A percentile compares a stretch with the other conserved stretches of the same genome.
These are phyloP conservation scores for Oreortyx pictus DNA, from an alignment of 2,797 vertebrate species.

Conservation along the genomic window DNA sequence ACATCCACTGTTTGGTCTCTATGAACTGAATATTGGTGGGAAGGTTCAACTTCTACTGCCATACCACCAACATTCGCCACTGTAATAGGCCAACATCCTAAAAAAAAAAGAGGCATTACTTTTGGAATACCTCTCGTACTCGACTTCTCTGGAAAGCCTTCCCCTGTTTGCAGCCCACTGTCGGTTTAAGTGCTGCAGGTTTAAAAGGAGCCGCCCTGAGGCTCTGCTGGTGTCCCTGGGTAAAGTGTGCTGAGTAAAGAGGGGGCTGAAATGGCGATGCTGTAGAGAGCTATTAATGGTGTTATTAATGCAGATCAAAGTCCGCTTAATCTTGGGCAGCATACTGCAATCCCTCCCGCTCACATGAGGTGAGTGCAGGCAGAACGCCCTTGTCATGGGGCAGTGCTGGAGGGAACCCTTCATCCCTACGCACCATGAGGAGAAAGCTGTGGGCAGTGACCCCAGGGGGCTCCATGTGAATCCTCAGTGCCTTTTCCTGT, in stretches of 20 bases:
- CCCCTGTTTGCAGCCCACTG: not conserved
- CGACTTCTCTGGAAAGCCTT: constrained; percentile 41
- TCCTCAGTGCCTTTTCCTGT: not conserved
- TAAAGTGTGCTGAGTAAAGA: not conserved
- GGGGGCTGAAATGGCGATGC: not conserved
- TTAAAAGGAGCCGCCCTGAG: not conserved
- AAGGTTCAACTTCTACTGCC: not conserved
- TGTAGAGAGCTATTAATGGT: not conserved
- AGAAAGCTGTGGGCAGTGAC: not conserved
- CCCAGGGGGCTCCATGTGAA: not conserved
- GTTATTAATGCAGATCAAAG: not conserved
- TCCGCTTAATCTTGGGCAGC: not conserved
- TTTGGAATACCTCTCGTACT: not conserved
- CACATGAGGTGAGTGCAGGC: not conserved
- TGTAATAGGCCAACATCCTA: not conserved
- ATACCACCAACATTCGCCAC: not conserved
- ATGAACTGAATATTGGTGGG: not conserved
- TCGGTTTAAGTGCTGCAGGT: not conserved
- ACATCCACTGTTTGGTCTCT: not conserved
- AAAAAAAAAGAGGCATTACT: not conserved
- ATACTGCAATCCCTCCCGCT: not conserved
- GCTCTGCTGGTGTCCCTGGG: not conserved
- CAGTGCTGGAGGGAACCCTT: not conserved
- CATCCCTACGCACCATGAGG: accelerated
- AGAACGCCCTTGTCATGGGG: not conserved